Percentiles rank a stretch among this genome's conserved stretches.
Evolutionary conservation across 2,888 invertebrate species (phyloP).

Genomic region (Tenthredo notha): DNA sequence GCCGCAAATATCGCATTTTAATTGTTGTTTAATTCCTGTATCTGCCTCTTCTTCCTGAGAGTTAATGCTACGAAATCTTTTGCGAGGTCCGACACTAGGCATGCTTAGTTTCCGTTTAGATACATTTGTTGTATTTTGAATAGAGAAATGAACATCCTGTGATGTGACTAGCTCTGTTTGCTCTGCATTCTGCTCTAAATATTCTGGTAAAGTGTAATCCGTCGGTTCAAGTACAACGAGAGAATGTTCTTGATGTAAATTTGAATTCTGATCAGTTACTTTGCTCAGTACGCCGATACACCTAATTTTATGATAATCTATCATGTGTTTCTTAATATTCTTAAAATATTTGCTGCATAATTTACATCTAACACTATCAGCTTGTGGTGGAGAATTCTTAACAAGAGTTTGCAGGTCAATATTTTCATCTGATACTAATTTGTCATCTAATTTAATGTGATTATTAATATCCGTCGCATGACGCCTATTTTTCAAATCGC

Average conservation of each 20-base stretch:
- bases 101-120: slow-evolving; percentile 15
- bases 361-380: slow-evolving; percentile 62
- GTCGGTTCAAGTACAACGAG: neutral
- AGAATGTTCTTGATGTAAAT: neutral
- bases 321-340: slow-evolving; percentile 69
- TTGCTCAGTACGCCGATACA: slow-evolving; percentile 60
- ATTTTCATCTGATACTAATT: slow-evolving; percentile 24
- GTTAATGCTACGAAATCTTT: neutral
- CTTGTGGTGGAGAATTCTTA: neutral
- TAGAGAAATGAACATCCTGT: neutral
- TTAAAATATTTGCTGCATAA: slow-evolving; percentile 67
- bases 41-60: neutral
- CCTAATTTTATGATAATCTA: slow-evolving; percentile 72
- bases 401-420: slow-evolving; percentile 18
- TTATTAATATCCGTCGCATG: neutral
- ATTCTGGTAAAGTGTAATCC: neutral
- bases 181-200: neutral
- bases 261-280: slow-evolving; percentile 34
- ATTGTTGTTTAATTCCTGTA: neutral
- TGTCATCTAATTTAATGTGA: neutral
- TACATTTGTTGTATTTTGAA: neutral
- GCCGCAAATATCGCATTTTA: slow-evolving; percentile 23
- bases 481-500: neutral
- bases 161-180: neutral
- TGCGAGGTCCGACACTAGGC: neutral